Percentiles rank a stretch among this genome's conserved stretches.
Evolutionary conservation across 2,113 vertebrate species (phyloP).

Genomic region (Pseudonaja textilis): DNA sequence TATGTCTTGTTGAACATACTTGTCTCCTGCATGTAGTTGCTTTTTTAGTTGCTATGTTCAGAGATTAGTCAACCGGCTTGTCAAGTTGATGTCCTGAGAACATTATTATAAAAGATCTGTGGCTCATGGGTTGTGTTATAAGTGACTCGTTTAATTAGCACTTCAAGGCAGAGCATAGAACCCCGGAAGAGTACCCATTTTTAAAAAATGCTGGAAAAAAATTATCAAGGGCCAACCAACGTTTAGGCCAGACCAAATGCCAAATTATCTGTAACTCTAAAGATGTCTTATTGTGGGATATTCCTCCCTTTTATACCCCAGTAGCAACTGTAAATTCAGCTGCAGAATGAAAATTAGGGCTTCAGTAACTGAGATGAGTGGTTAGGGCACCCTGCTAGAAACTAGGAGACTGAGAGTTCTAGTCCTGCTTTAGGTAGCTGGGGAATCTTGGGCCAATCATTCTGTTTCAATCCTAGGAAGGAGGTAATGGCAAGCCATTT

Average conservation of each 20-base stretch:
- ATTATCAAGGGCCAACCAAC: not conserved
- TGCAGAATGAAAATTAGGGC: not conserved
- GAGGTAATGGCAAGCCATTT: not conserved
- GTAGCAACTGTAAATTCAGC: not conserved
- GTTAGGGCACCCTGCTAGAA: not conserved
- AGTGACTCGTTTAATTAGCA: not conserved
- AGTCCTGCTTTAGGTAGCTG: not conserved
- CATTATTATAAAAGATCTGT: not conserved
- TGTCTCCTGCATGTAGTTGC: not conserved
- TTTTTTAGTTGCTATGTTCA: not conserved
- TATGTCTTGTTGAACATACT: not conserved
- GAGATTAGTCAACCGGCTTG: not conserved
- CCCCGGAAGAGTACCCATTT: not conserved
- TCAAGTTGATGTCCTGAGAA: not conserved
- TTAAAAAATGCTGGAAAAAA: not conserved
- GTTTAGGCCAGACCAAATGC: not conserved
- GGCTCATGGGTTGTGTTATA: not conserved
- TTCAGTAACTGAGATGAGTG: not conserved
- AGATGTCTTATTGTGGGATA: not conserved
- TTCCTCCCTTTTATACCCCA: not conserved
- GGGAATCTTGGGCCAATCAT: not conserved
- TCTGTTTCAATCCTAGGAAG: not conserved
- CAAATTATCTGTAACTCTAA: not conserved
- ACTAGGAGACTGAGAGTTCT: not conserved
- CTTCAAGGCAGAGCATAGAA: not conserved